A percentile compares a stretch with the other conserved stretches of the same genome.
Conservation (phyloP, 2,113 vertebrate species). For the Hylia prasina region DNA sequence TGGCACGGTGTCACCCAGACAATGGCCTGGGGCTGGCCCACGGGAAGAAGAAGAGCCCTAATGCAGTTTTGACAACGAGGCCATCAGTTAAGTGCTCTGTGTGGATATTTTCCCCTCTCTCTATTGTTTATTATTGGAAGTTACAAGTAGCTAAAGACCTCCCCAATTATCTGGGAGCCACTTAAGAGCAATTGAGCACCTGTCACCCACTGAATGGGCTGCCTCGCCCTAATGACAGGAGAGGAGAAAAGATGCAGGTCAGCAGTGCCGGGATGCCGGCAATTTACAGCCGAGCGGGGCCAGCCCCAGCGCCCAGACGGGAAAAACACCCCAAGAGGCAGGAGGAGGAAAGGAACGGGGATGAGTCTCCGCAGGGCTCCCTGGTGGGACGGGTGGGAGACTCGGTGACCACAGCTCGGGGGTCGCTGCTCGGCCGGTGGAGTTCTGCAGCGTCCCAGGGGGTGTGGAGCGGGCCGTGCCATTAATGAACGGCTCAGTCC, state of each 20-base stretch:
- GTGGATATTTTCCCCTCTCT: not conserved
- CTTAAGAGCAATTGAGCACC: slow-evolving; percentile 68
- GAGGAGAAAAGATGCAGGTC: slow-evolving; percentile 40
- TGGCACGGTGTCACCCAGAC: not conserved
- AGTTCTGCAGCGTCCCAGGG: not conserved
- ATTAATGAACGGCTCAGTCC: not conserved
- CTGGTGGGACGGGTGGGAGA: not conserved
- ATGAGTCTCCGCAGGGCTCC: not conserved
- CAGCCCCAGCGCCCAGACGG: not conserved
- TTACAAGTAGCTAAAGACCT: slow-evolving; percentile 69
- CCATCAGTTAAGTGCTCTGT: not conserved
- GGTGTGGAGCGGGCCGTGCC: not conserved
- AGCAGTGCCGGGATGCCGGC: not conserved
- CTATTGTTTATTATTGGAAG: slow-evolving; percentile 65
- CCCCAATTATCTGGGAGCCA: slow-evolving; percentile 66
- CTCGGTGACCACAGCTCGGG: not conserved
- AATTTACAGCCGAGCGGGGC: slow-evolving; percentile 1
- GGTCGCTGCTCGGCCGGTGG: rapidly evolving
- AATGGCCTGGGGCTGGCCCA: not conserved
- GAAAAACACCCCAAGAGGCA: not conserved
- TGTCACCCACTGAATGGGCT: slow-evolving; percentile 61
- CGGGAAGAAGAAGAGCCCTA: not conserved
- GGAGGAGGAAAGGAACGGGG: not conserved
- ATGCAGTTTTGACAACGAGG: not conserved
- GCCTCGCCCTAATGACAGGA: slow-evolving; percentile 51